Evolutionary conservation across 53 echinoderm and acorn worm species (phyloP), one percentile per base, ranked within the genome.

Genomic region (Crossaster papposus): DNA sequence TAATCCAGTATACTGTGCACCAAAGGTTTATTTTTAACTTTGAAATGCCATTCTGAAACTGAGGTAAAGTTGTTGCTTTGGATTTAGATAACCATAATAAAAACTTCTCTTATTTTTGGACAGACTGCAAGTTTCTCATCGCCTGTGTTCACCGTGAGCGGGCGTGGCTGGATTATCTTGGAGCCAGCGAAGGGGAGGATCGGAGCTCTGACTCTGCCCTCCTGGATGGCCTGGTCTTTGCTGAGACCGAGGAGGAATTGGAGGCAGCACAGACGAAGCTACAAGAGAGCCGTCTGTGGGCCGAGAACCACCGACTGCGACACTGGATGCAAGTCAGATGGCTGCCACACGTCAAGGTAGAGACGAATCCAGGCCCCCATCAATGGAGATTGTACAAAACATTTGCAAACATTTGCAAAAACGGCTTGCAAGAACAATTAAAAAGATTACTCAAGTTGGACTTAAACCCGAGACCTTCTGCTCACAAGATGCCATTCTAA

Each of bases 321-420:
- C 72, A 80, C 76, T 91, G 83, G 84, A 89, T 94, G 84, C 38
- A 32, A 20, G 78, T 64, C 72, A 72, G 73, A 84, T 94, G 94
- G 94, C 79, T 94, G 31, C 88, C 91, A 10, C 83, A 88, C 70
- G 74, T 73, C 62, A 83, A 91, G 91, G 94, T 88, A 6, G 12
- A 58, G 58, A 44, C 44, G 9, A 44, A 44, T 44, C 44, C 44
- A 24, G 62, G 18, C 23, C 18, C 62, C 62, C 22, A 23, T 30
- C 62, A 62, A 62, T 62, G 62, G 62, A 14, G 44, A 44, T 44
- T 44, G 44, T 44, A 44, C 44, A 44, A 44, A 44, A 9, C 44
- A 44, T 7, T 44, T 44, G 44, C 44, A 7, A 44, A 9, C 44
- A 44, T 44, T 44, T 5, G 5, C 44, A 7, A 44, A 44, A 44